Conservation (phyloP, 1,140 invertebrate genomes). For the Procambarus virginalis region DNA sequence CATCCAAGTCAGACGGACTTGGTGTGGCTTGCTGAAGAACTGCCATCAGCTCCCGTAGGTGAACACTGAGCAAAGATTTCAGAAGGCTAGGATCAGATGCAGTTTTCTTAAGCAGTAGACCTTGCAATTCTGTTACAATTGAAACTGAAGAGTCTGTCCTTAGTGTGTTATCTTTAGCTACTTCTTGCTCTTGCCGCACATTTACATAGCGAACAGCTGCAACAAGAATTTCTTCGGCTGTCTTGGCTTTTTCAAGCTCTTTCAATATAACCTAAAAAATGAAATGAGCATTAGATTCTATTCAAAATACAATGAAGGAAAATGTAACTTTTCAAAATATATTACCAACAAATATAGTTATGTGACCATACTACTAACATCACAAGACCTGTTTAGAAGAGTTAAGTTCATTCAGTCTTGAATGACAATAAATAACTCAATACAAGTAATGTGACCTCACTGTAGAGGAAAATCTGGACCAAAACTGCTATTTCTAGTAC, state of each 20-base stretch:
- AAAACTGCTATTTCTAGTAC: no score
- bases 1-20: slow-evolving; percentile 30
- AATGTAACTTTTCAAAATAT: no score
- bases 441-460: no score
- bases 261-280: slow-evolving; percentile 36
- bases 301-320: background rate
- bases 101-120: slow-evolving; percentile 55
- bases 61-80: slow-evolving; percentile 54
- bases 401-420: no score
- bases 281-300: background rate
- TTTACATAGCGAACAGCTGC: slow-evolving; percentile 57
- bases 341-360: no score
- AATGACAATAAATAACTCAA: no score
- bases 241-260: slow-evolving; percentile 52
- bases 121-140: slow-evolving; percentile 49
- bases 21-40: slow-evolving; percentile 51
- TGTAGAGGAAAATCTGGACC: no score
- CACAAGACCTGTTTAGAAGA: no score
- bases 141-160: slow-evolving; percentile 8
- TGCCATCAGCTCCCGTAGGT: slow-evolving; percentile 53
- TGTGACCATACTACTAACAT: no score
- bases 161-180: slow-evolving; percentile 7
- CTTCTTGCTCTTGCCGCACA: slow-evolving; percentile 14
- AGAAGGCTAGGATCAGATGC: slow-evolving; percentile 54
- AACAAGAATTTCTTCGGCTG: slow-evolving; percentile 55